These are phyloP conservation scores for Chaenodraco wilsoni DNA, from an alignment of 2,797 vertebrate species.

Conservation along the genomic window DNA sequence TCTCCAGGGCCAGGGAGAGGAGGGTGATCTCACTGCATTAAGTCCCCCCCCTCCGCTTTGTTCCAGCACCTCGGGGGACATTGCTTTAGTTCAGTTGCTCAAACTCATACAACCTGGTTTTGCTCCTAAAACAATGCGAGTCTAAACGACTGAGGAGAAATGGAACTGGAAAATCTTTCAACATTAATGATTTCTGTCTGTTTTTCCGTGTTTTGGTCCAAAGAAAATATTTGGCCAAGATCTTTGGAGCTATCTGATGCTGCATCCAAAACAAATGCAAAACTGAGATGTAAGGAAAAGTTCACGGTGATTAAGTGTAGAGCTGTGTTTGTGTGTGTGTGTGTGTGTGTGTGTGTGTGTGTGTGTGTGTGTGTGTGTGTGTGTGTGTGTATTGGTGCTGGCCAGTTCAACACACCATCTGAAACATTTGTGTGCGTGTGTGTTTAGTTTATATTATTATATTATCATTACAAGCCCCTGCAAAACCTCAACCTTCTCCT, in stretches of 20 bases:
- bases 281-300: conserved; percentile 31
- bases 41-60: conserved; percentile 22
- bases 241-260: conserved; percentile 47
- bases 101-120: conserved; percentile 64
- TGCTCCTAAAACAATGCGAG: conserved; percentile 47
- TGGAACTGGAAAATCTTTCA: conserved; percentile 59
- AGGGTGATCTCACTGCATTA: conserved; percentile 52
- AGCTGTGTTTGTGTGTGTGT: conserved; percentile 10
- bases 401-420: background rate
- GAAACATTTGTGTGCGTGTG: background rate
- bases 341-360: conserved; percentile 1
- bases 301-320: conserved; percentile 24
- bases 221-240: conserved; percentile 64
- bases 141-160: conserved; percentile 37
- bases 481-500: background rate
- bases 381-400: conserved; percentile 13
- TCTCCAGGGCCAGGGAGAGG: conserved; percentile 39
- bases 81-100: conserved; percentile 25
- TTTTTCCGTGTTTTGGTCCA: conserved; percentile 59
- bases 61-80: conserved; percentile 51
- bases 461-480: background rate
- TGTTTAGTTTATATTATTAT: background rate
- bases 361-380: conserved; percentile 11
- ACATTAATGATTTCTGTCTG: conserved; percentile 66
- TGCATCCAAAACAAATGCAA: conserved; percentile 64